These are phyloP conservation scores for Ennomos fuscantarius DNA, from an alignment of 2,888 invertebrate species.

Conservation along the genomic window DNA sequence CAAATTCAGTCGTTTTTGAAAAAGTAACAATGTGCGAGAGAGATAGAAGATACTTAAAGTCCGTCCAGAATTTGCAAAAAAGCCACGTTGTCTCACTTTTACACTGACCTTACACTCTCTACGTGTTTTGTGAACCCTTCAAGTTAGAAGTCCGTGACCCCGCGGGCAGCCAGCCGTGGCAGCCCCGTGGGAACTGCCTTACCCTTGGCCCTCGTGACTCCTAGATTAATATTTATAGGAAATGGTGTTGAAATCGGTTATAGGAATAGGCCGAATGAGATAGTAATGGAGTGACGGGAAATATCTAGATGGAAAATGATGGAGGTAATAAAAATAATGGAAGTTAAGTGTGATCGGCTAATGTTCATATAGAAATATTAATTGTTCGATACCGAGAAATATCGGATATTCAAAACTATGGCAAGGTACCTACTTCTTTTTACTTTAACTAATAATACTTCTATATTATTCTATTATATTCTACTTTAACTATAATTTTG, in stretches of 20 bases:
- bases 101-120: conserved; percentile 20
- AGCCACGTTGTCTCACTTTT: neutral
- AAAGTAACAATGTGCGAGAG: too few species aligned
- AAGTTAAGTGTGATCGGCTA: too few species aligned
- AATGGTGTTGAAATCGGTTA: conserved; percentile 25
- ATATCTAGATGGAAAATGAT: conserved; percentile 1
- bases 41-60: too few species aligned
- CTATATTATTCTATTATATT: too few species aligned
- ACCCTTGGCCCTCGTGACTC: conserved; percentile 31
- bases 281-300: conserved; percentile 12
- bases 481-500: too few species aligned
- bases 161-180: conserved; percentile 50
- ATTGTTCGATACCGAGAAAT: too few species aligned
- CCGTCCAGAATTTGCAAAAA: neutral
- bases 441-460: too few species aligned
- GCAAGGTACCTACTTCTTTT: too few species aligned
- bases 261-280: conserved; percentile 15
- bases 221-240: conserved; percentile 30
- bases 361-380: too few species aligned
- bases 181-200: conserved; percentile 52
- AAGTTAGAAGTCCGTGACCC: conserved; percentile 44
- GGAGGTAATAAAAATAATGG: too few species aligned
- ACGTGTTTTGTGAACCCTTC: conserved; percentile 22
- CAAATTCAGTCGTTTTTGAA: too few species aligned
- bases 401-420: too few species aligned